Evolutionary conservation across 2,113 vertebrate species (phyloP).

Genomic region (Rousettus leschenaultii): DNA sequence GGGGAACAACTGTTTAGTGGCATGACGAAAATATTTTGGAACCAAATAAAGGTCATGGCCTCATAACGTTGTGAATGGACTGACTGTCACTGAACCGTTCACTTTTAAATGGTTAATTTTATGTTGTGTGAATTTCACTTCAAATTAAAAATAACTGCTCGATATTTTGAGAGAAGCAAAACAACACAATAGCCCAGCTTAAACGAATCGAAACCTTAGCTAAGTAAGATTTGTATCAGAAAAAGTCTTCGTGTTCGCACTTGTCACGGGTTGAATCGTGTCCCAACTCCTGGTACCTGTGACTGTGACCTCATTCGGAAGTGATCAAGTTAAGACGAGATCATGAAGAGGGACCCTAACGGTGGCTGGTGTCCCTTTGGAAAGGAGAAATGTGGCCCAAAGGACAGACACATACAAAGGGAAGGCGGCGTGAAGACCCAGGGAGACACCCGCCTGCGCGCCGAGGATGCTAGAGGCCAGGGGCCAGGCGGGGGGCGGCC

Average conservation of each 20-base stretch:
- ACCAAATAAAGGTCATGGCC: not conserved
- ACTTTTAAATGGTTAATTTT: not conserved
- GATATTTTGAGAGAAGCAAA: not conserved
- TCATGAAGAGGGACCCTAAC: not conserved
- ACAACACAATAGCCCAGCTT: not conserved
- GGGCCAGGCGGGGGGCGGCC: no score
- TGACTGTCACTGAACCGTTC: not conserved
- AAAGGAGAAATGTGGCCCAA: not conserved
- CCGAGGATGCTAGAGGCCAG: no score
- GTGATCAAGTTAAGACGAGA: not conserved
- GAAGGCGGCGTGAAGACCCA: no score
- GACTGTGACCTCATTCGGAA: not conserved
- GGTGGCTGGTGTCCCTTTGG: not conserved
- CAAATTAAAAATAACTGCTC: not conserved
- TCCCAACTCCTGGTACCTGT: not conserved
- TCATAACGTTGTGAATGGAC: not conserved
- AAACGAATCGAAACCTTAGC: not conserved
- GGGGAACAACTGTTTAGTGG: not conserved
- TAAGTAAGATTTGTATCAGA: not conserved
- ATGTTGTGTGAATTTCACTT: not conserved
- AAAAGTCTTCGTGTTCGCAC: not conserved
- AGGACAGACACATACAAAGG: not conserved
- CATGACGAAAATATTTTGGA: not conserved
- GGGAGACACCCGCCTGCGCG: no score
- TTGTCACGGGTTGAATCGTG: accelerated